Conservation (phyloP, 2,888 invertebrate genomes). For the Lumbricus terrestris region DNA sequence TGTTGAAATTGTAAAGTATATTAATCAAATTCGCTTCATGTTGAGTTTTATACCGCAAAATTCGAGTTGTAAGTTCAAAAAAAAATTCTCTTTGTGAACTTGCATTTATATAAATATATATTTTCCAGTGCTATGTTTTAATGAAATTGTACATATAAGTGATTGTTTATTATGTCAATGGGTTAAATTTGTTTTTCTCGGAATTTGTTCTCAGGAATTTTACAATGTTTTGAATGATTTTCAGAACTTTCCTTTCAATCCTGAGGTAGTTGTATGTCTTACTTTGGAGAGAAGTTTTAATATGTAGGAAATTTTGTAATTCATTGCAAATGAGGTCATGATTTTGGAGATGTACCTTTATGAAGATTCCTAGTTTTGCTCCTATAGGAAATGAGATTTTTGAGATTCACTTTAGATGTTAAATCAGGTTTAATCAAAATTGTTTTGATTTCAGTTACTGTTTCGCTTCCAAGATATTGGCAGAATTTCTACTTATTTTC, state of each 20-base stretch:
- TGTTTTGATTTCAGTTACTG: not conserved
- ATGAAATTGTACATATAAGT: not conserved
- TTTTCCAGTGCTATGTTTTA: not conserved
- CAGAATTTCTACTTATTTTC: not conserved
- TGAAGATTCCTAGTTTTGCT: not conserved
- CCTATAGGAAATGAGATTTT: not conserved
- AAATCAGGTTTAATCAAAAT: not conserved
- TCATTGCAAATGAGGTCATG: not conserved
- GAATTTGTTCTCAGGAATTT: not conserved
- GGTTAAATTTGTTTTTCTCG: too few species aligned
- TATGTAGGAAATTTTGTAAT: not conserved
- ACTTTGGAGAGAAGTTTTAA: not conserved
- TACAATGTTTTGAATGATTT: not conserved
- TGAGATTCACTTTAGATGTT: not conserved
- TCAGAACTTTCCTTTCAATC: not conserved
- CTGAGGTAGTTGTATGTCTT: not conserved
- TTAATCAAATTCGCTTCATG: not conserved
- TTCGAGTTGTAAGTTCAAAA: not conserved
- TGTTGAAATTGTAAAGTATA: not conserved
- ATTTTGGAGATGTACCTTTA: not conserved
- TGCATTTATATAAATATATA: not conserved
- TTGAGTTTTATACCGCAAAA: not conserved
- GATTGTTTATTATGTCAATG: not conserved
- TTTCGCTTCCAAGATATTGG: not conserved
- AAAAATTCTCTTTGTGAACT: not conserved